Evolutionary conservation across 2,888 invertebrate genomes (phyloP), one percentile per base, ranked within the genome.

Genomic region (Stenichneumon culpator): DNA sequence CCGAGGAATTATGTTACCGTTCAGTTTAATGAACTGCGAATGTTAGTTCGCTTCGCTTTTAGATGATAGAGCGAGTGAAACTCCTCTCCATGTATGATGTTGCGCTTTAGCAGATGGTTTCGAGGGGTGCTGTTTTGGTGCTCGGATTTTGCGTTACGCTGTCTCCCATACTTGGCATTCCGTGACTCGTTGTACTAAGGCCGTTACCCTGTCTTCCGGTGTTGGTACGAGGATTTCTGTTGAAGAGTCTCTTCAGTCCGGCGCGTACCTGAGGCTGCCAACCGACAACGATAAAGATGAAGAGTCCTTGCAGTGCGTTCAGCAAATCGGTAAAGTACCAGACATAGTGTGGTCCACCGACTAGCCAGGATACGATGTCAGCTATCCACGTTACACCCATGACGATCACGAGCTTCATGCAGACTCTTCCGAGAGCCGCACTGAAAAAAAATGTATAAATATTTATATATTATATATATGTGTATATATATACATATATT

Each of bases 261-360:
- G 96, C 95, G 95, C 97, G 95, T 90, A 96, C 96, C 95, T 98
- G 98, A 82, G 97, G 98, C 95, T 98, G 98, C 94, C 97, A 97
- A 73, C 97, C 98, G 89, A 98, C 97, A 88, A 98, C 98, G 91
- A 97, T 96, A 94, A 98, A 98, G 91, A 98, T 98, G 94, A 98
- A 96, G 78, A 98, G 97, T 88, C 98, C 98, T 94, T 98, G 98
- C 89, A 97, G 95, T 87, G 97, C 97, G 94, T 98, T 98, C 91
- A 98, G 96, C 92, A 98, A 94, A 94, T 98, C 98, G 75, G 97
- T 97, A 87, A 97, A 95, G 94, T 97, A 97, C 97, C 98, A 98
- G 89, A 97, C 94, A 93, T 96, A 97, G 90, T 96, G 95, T 0
- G 97, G 97, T 5, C 97, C 97, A 88, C 97, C 97, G 85, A 96